phyloP scores from a whole-genome alignment of 2,797 vertebrate genomes.

The Fundulus diaphanus region DNA sequence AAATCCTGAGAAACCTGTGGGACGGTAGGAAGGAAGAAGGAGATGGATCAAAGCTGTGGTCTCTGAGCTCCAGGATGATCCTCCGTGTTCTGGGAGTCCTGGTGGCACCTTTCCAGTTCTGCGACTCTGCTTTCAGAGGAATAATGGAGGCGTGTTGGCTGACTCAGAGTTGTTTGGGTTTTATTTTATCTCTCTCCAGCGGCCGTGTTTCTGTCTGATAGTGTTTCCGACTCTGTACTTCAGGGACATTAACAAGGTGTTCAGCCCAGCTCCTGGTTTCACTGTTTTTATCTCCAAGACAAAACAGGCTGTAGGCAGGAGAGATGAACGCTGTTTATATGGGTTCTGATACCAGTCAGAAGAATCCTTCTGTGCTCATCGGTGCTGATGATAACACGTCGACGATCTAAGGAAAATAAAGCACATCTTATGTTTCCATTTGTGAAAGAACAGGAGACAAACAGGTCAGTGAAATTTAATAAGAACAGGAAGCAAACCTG shows the following conservation, averaged over 20 bases:
- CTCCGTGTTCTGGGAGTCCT: neutral
- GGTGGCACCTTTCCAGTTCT: slow-evolving; percentile 22
- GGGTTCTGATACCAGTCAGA: neutral
- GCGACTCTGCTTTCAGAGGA: slow-evolving; percentile 14
- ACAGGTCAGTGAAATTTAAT: neutral
- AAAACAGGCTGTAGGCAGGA: slow-evolving; percentile 25
- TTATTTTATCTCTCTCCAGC: slow-evolving; percentile 23
- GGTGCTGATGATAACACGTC: neutral
- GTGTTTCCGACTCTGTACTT: slow-evolving; percentile 33
- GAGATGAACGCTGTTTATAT: neutral
- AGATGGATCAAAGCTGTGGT: slow-evolving; percentile 2
- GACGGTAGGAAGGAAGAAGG: neutral
- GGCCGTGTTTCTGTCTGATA: slow-evolving; percentile 40
- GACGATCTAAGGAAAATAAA: neutral
- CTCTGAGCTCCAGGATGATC: slow-evolving; percentile 4
- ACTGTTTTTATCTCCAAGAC: slow-evolving; percentile 34
- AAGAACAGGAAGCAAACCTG: neutral
- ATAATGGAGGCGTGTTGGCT: slow-evolving; percentile 34
- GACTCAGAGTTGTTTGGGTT: slow-evolving; percentile 14
- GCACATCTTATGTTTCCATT: neutral
- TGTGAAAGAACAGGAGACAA: neutral
- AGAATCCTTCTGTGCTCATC: neutral
- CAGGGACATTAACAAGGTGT: slow-evolving; percentile 39
- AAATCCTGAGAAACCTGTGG: slow-evolving; percentile 5
- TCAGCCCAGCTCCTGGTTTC: slow-evolving; percentile 23